phyloP scores from a whole-genome alignment of 2,113 vertebrate species.

The Emydura subglobosa region DNA sequence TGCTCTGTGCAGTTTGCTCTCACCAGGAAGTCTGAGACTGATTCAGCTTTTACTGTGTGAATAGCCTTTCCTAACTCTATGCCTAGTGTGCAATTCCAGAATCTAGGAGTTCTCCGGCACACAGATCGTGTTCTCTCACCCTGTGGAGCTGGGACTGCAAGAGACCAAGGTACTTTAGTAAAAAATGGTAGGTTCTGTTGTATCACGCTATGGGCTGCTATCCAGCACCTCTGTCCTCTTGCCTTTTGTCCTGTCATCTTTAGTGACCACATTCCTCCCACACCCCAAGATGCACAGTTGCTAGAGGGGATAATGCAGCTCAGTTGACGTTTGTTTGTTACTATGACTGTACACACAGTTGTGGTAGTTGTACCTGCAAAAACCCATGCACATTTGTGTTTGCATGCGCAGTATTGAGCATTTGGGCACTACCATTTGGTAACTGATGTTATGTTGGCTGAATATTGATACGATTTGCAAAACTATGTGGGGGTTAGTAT shows the following conservation, averaged over 20 bases:
- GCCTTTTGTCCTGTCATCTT: slow-evolving; percentile 37
- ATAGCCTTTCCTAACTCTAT: rapidly evolving
- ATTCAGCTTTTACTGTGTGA: not conserved
- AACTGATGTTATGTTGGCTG: slow-evolving; percentile 34
- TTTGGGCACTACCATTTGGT: slow-evolving; percentile 38
- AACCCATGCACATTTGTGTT: not conserved
- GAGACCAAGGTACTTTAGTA: not conserved
- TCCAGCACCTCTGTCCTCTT: not conserved
- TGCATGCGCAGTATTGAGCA: rapidly evolving
- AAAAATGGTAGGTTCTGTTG: not conserved
- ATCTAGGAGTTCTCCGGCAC: rapidly evolving
- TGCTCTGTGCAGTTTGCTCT: not conserved
- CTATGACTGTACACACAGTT: not conserved
- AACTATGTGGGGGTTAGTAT: slow-evolving; percentile 21
- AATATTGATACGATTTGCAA: not conserved
- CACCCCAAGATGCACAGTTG: not conserved
- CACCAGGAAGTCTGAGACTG: rapidly evolving
- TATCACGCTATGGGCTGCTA: not conserved
- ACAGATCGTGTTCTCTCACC: not conserved
- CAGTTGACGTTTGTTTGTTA: not conserved
- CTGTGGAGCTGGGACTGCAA: not conserved
- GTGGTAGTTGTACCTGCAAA: not conserved
- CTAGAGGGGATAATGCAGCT: slow-evolving; percentile 47
- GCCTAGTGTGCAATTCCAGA: not conserved
- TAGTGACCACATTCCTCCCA: not conserved